Evolutionary conservation across 2,888 invertebrate genomes (phyloP), one percentile per base, ranked within the genome.

Genomic region (Machimus rusticus): DNA sequence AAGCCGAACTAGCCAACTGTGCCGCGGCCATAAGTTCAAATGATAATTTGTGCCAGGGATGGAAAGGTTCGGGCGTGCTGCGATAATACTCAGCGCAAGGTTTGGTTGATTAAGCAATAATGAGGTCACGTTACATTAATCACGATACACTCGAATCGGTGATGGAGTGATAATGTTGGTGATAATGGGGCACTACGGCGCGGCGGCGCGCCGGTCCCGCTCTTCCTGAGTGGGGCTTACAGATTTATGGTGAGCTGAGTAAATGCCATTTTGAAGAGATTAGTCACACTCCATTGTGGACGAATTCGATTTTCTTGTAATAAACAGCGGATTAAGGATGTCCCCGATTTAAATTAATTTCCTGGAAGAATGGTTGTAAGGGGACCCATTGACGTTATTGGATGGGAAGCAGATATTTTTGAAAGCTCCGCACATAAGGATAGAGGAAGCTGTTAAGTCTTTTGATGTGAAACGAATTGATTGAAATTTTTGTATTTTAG

Each of bases 121-220:
- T 51, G 79, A 79, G 79, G 79, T 51, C 79, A 79, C 79, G 79
- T 79, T 79, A 79, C 79, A 79, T 79, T 79, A 79, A 51, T 79
- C 79, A 79, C 51, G 14, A 28, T 31, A 79, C 46, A 51, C 79
- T 51, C 51, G 79, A 79, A 79, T 51, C 79, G 51, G 31, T 51
- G 79, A 51, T 55, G 28, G 51, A 79, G 79, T 79, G 79, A 79
- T 79, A 79, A 79, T 79, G 12, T n/a, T n/a, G 23, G 79, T 28
- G 79, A 79, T 79, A 79, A 79, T 79, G 31, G n/a, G 51, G 12
- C 28, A 66, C 66, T 66, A 66, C 28, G 28, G 14, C 16, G 43
- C 28, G 28, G 14, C 16, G 43, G 66, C 1, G 66, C 2, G 6
- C n/a, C 51, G 8, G 19, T 23, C 12, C 9, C 23, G 66, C 66